Evolutionary conservation across 2,888 invertebrate species (phyloP).

Genomic region (Aphidius colemani): DNA sequence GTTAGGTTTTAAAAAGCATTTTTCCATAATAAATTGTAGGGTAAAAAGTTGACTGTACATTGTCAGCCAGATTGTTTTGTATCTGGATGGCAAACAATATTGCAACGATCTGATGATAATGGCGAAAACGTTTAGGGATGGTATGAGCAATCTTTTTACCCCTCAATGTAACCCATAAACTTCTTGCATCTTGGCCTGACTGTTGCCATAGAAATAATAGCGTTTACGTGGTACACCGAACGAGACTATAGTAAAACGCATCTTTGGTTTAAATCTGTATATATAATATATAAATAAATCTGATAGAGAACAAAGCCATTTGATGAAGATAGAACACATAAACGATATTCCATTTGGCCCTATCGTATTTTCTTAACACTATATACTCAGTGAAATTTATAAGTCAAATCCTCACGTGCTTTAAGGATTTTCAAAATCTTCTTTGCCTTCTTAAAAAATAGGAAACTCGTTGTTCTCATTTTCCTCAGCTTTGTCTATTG

Average conservation of each 20-base stretch:
- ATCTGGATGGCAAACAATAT: too few relatives aligned
- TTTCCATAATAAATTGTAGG: too few relatives aligned
- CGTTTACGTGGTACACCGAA: constrained; percentile 16
- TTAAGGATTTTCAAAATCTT: too few relatives aligned
- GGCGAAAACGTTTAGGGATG: constrained; percentile 30
- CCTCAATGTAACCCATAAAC: not conserved
- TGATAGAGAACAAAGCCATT: constrained; percentile 15
- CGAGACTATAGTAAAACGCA: not conserved
- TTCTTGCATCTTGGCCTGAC: not conserved
- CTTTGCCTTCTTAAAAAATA: too few relatives aligned
- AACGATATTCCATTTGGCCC: constrained; percentile 15
- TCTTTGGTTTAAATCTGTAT: not conserved
- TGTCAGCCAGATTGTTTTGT: too few relatives aligned
- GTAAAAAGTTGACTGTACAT: too few relatives aligned
- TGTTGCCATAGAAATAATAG: constrained; percentile 11
- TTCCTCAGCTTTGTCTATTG: not conserved
- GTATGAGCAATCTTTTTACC: not conserved
- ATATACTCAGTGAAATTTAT: not conserved
- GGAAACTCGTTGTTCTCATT: constrained; percentile 1
- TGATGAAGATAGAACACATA: constrained; percentile 12
- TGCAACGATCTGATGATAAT: constrained; percentile 22
- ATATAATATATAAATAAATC: not conserved
- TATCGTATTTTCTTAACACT: constrained; percentile 5
- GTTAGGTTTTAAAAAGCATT: too few relatives aligned
- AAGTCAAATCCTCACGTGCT: not conserved